phyloP scores from a whole-genome alignment of 2,888 invertebrate genomes.

The Chymomyza procnemis region DNA sequence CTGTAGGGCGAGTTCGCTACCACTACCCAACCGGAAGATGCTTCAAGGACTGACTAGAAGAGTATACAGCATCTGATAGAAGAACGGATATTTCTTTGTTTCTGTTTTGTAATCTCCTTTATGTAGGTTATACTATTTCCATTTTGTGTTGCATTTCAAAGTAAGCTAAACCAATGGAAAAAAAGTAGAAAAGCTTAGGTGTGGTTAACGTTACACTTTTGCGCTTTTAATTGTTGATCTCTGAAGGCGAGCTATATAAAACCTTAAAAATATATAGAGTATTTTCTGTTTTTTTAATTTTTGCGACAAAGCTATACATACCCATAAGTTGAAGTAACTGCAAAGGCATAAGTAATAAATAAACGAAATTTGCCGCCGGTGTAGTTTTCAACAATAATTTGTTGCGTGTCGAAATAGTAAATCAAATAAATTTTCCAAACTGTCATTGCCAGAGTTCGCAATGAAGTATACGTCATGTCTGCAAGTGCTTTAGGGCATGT shows the following conservation, averaged over 20 bases:
- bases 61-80: neutral
- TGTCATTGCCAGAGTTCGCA: neutral
- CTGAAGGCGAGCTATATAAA: neutral
- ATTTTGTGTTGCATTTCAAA: neutral
- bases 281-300: too few relatives aligned
- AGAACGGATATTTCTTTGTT: neutral
- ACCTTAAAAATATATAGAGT: too few relatives aligned
- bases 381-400: neutral
- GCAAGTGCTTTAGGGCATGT: neutral
- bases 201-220: neutral
- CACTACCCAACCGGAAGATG: too few relatives aligned
- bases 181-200: too few relatives aligned
- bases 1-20: too few relatives aligned
- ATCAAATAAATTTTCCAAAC: conserved; percentile 4
- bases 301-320: too few relatives aligned
- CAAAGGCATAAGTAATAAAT: too few relatives aligned
- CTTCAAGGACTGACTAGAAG: neutral
- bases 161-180: neutral
- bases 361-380: neutral
- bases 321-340: neutral
- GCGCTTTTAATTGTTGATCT: neutral
- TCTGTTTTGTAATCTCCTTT: neutral
- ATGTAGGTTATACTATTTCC: neutral
- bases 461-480: neutral
- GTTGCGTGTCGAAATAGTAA: conserved; percentile 2